Conservation (phyloP, 2,888 invertebrate species). For the Lissonota sp. region DNA sequence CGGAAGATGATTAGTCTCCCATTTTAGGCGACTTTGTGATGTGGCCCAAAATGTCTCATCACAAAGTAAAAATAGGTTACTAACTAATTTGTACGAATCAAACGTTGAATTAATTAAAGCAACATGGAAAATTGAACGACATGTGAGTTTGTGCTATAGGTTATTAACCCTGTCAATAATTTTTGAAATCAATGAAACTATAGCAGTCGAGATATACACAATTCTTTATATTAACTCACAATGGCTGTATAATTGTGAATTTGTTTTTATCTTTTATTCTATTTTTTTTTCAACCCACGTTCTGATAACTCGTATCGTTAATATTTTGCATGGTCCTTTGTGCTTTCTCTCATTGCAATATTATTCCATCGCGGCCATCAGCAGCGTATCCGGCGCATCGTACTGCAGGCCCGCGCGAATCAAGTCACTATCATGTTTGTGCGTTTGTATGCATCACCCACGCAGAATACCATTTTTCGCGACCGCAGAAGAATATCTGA, state of each 20-base stretch:
- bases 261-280: neutral
- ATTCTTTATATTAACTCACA: constrained; percentile 26
- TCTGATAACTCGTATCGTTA: constrained; percentile 37
- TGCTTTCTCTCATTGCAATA: constrained; percentile 41
- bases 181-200: constrained; percentile 14
- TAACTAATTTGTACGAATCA: neutral
- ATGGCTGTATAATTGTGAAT: constrained; percentile 26
- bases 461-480: too few relatives aligned
- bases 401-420: too few relatives aligned
- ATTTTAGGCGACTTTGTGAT: too few relatives aligned
- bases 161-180: constrained; percentile 27
- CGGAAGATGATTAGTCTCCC: too few relatives aligned
- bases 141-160: neutral
- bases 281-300: constrained; percentile 34
- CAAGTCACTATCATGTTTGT: too few relatives aligned
- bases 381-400: constrained; percentile 49
- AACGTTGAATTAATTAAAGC: neutral
- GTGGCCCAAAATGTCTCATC: too few relatives aligned
- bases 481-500: too few relatives aligned
- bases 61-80: too few relatives aligned
- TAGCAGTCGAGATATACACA: constrained; percentile 18
- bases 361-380: constrained; percentile 43
- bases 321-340: constrained; percentile 44
- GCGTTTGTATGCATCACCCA: too few relatives aligned
- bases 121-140: neutral